phyloP scores from a whole-genome alignment of 2,113 vertebrate genomes.

The Clarias gariepinus region DNA sequence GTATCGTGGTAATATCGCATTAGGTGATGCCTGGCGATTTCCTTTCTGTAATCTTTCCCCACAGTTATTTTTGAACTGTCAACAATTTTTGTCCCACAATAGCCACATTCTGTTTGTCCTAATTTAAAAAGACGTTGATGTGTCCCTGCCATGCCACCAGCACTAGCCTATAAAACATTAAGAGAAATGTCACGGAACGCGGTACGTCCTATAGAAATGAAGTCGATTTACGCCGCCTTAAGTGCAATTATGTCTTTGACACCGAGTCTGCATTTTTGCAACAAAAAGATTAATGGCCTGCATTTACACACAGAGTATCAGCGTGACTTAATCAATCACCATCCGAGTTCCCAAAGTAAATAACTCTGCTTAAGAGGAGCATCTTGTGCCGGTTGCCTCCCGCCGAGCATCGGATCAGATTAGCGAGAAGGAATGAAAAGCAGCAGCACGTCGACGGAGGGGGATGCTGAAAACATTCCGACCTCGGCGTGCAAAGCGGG shows the following conservation, averaged over 20 bases:
- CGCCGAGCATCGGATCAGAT: constrained; percentile 21
- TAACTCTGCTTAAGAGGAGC: constrained; percentile 19
- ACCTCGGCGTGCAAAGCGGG: constrained; percentile 13
- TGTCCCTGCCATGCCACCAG: neutral
- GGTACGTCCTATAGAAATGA: neutral
- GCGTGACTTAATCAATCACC: constrained; percentile 23
- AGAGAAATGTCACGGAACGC: neutral
- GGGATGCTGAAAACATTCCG: constrained; percentile 33
- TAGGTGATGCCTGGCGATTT: no score
- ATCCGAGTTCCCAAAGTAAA: constrained; percentile 18
- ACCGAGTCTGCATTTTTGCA: neutral
- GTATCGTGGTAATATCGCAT: no score
- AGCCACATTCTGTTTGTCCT: neutral
- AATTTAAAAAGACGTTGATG: neutral
- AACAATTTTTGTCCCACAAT: neutral
- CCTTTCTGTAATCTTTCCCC: no score
- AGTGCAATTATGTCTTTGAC: neutral
- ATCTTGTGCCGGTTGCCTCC: constrained; percentile 26
- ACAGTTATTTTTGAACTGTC: neutral
- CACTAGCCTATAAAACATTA: neutral
- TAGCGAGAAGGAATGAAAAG: constrained; percentile 27
- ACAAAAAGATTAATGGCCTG: neutral
- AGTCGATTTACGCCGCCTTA: neutral
- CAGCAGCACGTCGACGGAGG: constrained; percentile 1
- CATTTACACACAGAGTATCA: neutral